Evolutionary conservation across 2,113 vertebrate species (phyloP).

Genomic region (Bujurquina vittata): DNA sequence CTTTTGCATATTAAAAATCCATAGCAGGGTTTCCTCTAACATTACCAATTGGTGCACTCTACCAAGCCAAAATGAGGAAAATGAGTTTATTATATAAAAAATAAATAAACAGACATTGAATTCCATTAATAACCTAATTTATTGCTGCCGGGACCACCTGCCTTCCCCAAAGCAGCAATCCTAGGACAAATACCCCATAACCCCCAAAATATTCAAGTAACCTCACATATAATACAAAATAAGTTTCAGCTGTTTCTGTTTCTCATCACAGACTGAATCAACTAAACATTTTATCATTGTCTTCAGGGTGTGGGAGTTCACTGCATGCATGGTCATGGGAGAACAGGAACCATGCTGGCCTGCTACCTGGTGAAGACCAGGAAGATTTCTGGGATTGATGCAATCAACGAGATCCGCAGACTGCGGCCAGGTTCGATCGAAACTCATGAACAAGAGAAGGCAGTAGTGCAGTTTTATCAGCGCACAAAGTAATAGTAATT

Average conservation of each 20-base stretch:
- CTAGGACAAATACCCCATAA: background rate
- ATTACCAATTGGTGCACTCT: background rate
- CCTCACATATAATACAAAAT: no score
- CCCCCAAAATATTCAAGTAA: background rate
- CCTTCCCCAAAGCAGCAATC: background rate
- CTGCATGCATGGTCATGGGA: slow-evolving; percentile 89
- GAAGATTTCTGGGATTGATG: slow-evolving; percentile 79
- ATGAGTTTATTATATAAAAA: background rate
- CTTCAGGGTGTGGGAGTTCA: slow-evolving; percentile 89
- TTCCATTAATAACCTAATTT: background rate
- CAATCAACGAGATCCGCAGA: slow-evolving; percentile 87
- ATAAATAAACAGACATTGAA: no score
- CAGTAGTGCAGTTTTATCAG: slow-evolving; percentile 89
- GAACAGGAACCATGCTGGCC: slow-evolving; percentile 95
- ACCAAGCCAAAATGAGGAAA: background rate
- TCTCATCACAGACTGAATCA: background rate
- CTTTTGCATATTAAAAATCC: no score
- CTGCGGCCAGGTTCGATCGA: slow-evolving; percentile 90
- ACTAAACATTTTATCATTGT: background rate
- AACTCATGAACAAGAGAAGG: slow-evolving; percentile 89
- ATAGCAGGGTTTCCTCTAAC: background rate
- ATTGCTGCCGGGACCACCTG: background rate
- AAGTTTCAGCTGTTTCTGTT: no score
- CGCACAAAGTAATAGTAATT: slow-evolving; percentile 68
- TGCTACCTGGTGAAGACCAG: slow-evolving; percentile 88